A percentile compares a stretch with the other conserved stretches of the same genome.
These are phyloP conservation scores for Campoplex nolae DNA, from an alignment of 2,888 invertebrate species.

Conservation along the genomic window DNA sequence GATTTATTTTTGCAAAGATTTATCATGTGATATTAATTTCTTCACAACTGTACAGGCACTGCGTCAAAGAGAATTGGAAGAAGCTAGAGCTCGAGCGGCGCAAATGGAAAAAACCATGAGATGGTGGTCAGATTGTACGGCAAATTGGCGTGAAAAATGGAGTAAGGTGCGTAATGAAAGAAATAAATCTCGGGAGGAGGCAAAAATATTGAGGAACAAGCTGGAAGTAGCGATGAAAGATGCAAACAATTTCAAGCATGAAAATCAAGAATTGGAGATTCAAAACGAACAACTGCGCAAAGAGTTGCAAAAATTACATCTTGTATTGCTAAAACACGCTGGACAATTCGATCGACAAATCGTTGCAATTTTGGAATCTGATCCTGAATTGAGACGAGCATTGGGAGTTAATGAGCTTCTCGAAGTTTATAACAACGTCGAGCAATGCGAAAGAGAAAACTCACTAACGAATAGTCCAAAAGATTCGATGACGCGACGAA, in stretches of 20 bases:
- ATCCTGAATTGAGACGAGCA: constrained; percentile 79
- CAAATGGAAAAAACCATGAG: constrained; percentile 99
- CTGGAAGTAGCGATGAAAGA: constrained; percentile 93
- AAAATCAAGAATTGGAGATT: constrained; percentile 91
- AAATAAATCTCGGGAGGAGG: constrained; percentile 96
- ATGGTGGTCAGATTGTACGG: constrained; percentile 99
- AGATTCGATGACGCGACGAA: constrained; percentile 62
- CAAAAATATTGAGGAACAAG: constrained; percentile 92
- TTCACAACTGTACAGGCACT: constrained; percentile 84
- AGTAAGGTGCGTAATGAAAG: constrained; percentile 96
- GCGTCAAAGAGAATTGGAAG: constrained; percentile 94
- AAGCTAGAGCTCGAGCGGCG: constrained; percentile 96
- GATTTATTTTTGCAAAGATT: background rate
- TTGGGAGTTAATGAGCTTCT: constrained; percentile 79
- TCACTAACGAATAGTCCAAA: background rate
- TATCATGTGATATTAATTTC: background rate
- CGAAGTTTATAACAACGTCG: constrained; percentile 79
- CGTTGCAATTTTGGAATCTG: constrained; percentile 80
- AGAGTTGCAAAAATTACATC: constrained; percentile 92
- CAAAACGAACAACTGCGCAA: constrained; percentile 91
- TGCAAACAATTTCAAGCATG: constrained; percentile 89
- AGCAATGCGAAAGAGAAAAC: constrained; percentile 70
- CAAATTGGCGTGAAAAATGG: constrained; percentile 98
- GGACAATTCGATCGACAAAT: constrained; percentile 88
- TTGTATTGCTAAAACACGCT: constrained; percentile 89